phyloP scores from a whole-genome alignment of 2,113 vertebrate species.

The Synodontis membranacea region DNA sequence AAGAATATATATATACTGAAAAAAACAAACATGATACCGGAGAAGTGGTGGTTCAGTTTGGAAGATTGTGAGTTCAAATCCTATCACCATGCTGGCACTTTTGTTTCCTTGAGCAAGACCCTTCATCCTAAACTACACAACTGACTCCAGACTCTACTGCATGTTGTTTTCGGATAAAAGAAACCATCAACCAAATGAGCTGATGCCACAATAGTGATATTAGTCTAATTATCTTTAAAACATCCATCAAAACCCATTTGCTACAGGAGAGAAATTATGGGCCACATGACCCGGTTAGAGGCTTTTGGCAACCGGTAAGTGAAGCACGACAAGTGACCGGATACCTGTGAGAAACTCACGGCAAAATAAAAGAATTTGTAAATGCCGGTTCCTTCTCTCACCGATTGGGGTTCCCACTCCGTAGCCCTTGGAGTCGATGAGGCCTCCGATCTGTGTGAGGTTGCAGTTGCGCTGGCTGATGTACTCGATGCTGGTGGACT shows the following conservation, averaged over 20 bases:
- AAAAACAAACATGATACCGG: neutral
- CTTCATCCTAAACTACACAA: neutral
- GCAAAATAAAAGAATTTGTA: neutral
- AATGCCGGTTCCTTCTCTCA: conserved; percentile 66
- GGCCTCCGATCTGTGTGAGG: conserved; percentile 95
- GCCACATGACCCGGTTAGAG: neutral
- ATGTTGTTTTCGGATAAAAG: neutral
- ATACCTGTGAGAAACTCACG: neutral
- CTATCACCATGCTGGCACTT: neutral
- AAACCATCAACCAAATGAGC: neutral
- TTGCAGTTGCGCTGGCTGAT: conserved; percentile 98
- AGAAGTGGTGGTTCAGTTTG: neutral
- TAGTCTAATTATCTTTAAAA: neutral
- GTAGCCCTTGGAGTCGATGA: conserved; percentile 97
- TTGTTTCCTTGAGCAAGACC: neutral
- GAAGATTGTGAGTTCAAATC: neutral
- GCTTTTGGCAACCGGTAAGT: neutral
- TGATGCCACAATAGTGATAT: neutral
- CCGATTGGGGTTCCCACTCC: conserved; percentile 97
- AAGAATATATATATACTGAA: neutral
- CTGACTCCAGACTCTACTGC: neutral
- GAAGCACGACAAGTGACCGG: neutral
- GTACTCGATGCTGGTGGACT: conserved; percentile 97
- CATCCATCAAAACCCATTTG: neutral
- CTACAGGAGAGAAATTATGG: neutral